These are phyloP conservation scores for Sipha maydis DNA, from an alignment of 2,888 invertebrate genomes.

Conservation along the genomic window DNA sequence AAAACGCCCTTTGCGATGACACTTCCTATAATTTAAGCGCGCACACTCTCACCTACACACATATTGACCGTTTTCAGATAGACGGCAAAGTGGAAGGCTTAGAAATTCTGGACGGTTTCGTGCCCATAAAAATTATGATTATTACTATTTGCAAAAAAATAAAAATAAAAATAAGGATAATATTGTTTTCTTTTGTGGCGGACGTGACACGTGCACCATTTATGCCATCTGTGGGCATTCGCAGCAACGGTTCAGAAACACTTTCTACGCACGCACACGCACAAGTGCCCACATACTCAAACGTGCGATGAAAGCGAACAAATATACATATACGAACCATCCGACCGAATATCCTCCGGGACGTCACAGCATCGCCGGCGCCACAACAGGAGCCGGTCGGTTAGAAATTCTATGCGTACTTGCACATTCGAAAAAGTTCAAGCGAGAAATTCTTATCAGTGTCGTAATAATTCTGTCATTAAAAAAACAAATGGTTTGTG, in stretches of 20 bases:
- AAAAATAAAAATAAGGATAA: too few relatives aligned
- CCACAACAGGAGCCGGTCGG: neutral
- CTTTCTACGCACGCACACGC: neutral
- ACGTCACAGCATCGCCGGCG: neutral
- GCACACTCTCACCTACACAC: too few relatives aligned
- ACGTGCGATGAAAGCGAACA: slow-evolving; percentile 13
- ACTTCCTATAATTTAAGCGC: too few relatives aligned
- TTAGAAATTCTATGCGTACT: neutral
- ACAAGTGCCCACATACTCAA: neutral
- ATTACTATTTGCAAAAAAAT: too few relatives aligned
- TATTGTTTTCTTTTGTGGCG: slow-evolving; percentile 10
- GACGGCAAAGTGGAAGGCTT: neutral
- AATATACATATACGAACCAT: slow-evolving; percentile 11
- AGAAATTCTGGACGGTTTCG: neutral
- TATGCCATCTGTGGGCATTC: slow-evolving; percentile 30
- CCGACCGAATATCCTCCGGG: neutral
- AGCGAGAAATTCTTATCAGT: neutral
- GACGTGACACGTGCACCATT: neutral
- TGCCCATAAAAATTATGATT: neutral
- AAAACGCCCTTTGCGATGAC: neutral
- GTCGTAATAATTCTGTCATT: neutral
- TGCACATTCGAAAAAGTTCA: neutral
- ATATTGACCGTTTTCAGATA: too few relatives aligned
- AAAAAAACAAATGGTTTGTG: neutral
- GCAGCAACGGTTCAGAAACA: slow-evolving; percentile 34